These are phyloP conservation scores for Thumatha senex DNA, from an alignment of 2,888 invertebrate genomes.

Conservation along the genomic window DNA sequence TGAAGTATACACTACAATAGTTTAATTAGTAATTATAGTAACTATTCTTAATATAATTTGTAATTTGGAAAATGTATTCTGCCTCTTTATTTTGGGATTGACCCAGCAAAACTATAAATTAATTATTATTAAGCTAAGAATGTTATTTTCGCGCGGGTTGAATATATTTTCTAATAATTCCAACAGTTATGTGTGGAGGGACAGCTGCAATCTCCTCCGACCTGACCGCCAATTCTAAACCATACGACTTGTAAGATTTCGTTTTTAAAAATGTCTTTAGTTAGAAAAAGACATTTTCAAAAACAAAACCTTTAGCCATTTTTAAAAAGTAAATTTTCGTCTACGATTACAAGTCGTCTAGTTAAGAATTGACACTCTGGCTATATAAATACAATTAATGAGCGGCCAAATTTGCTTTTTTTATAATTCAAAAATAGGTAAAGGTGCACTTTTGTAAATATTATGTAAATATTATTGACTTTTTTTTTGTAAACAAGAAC, in stretches of 20 bases:
- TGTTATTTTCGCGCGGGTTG: constrained; percentile 33
- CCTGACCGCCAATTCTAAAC: no score
- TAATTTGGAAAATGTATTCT: constrained; percentile 65
- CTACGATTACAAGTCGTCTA: no score
- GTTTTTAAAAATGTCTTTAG: no score
- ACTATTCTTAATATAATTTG: constrained; percentile 25
- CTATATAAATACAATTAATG: constrained; percentile 51
- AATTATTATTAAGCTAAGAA: constrained; percentile 41
- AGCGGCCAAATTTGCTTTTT: constrained; percentile 74
- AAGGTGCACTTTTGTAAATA: constrained; percentile 75
- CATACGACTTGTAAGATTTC: no score
- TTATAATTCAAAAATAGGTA: constrained; percentile 50
- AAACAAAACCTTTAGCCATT: no score
- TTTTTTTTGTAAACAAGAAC: constrained; percentile 57
- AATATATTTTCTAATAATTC: constrained; percentile 58
- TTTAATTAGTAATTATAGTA: no score
- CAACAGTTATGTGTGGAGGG: constrained; percentile 12
- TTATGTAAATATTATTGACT: constrained; percentile 70
- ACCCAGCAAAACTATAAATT: constrained; percentile 40
- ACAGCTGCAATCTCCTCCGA: no score
- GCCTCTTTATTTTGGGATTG: constrained; percentile 47
- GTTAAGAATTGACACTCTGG: constrained; percentile 11
- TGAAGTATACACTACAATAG: no score
- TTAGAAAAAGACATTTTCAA: no score
- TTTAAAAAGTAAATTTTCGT: no score